A percentile compares a stretch with the other conserved stretches of the same genome.
phyloP scores from a whole-genome alignment of 2,888 invertebrate genomes.

The Hydriomena furcata region DNA sequence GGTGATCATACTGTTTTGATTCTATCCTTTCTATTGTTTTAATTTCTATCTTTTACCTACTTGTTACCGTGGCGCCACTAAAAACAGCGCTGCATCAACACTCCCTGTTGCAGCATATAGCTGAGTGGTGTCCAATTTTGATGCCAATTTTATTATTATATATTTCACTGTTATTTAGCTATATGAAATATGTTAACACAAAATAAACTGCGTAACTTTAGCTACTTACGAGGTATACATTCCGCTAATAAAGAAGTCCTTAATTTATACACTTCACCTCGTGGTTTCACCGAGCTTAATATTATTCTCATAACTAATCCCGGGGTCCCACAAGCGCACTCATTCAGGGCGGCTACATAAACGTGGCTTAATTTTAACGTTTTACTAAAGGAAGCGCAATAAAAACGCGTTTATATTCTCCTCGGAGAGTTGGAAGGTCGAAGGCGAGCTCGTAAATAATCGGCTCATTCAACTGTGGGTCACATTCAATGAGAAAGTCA shows the following conservation, averaged over 20 bases:
- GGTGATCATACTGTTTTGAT: no score
- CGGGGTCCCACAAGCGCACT: slow-evolving; percentile 35
- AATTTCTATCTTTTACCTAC: no score
- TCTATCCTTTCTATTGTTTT: no score
- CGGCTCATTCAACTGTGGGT: slow-evolving; percentile 56
- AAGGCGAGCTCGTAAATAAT: slow-evolving; percentile 60
- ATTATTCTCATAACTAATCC: slow-evolving; percentile 34
- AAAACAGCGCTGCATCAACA: no score
- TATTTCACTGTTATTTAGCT: no score
- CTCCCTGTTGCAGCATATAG: no score
- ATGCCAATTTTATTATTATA: no score
- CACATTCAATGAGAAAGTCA: slow-evolving; percentile 8
- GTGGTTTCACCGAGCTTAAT: slow-evolving; percentile 24
- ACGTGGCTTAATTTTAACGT: slow-evolving; percentile 57
- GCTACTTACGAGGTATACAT: not conserved
- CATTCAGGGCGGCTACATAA: slow-evolving; percentile 42
- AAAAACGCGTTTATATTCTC: slow-evolving; percentile 53
- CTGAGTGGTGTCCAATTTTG: no score
- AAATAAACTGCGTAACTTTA: not conserved
- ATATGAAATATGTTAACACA: no score
- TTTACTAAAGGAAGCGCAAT: slow-evolving; percentile 52
- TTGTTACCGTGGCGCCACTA: no score
- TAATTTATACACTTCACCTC: slow-evolving; percentile 12
- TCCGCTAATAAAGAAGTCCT: slow-evolving; percentile 2
- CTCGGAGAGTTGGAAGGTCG: slow-evolving; percentile 32